phyloP scores from a whole-genome alignment of 2,888 invertebrate species.

The Periphyllus acericola region DNA sequence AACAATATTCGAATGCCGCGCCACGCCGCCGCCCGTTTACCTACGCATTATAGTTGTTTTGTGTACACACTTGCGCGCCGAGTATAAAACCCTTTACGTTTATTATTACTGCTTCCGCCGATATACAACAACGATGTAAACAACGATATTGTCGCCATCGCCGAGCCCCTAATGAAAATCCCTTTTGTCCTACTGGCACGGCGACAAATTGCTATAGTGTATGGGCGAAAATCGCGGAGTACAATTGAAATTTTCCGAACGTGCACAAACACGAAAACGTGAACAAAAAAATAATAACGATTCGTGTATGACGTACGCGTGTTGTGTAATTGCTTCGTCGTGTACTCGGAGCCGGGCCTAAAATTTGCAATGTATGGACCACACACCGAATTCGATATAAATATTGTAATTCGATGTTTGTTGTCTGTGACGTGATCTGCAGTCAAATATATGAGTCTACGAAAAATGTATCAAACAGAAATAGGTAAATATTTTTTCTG shows the following conservation, averaged over 20 bases:
- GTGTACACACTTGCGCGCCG: neutral
- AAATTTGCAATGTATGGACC: no score
- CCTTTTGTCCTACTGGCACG: neutral
- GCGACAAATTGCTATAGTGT: neutral
- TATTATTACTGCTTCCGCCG: neutral
- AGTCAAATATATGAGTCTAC: no score
- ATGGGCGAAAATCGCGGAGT: neutral
- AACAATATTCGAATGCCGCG: conserved; percentile 39
- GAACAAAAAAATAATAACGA: no score
- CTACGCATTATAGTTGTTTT: neutral
- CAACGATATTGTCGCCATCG: conserved; percentile 7
- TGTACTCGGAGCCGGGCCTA: no score
- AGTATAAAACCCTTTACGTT: conserved; percentile 17
- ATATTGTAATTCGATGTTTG: no score
- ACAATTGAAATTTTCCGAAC: neutral
- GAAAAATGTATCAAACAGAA: no score
- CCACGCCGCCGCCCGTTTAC: neutral
- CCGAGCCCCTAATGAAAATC: conserved; percentile 2
- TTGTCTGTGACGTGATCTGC: no score
- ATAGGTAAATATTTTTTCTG: no score
- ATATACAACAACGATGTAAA: neutral
- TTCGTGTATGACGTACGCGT: no score
- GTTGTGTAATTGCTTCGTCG: no score
- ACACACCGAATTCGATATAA: no score
- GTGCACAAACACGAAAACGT: neutral